A percentile compares a stretch with the other conserved stretches of the same genome.
These are phyloP conservation scores for Circaetus cinerascens DNA, from an alignment of 2,113 vertebrate species.

Conservation along the genomic window DNA sequence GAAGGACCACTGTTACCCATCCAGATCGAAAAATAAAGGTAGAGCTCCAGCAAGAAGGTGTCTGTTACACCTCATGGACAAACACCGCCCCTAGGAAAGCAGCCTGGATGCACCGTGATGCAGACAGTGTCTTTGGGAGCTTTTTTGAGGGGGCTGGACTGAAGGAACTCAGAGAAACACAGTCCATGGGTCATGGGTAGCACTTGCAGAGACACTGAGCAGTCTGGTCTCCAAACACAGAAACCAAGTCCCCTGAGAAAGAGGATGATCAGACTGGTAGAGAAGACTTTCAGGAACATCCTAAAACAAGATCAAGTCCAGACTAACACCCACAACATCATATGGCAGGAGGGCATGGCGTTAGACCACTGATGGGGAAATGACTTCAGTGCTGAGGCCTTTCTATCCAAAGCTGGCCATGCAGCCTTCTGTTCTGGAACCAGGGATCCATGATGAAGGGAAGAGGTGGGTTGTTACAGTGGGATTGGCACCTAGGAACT, in stretches of 20 bases:
- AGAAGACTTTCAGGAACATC: neutral
- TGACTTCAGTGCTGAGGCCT: accelerated
- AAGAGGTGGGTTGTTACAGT: neutral
- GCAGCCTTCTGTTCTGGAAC: neutral
- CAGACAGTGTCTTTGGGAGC: neutral
- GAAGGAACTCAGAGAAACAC: neutral
- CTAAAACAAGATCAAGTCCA: neutral
- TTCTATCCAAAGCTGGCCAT: neutral
- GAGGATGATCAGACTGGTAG: neutral
- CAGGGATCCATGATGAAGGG: neutral
- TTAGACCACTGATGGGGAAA: neutral
- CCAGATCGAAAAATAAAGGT: neutral
- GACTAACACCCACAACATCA: neutral
- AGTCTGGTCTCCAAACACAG: neutral
- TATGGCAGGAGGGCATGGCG: neutral
- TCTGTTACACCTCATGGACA: neutral
- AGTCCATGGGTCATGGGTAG: accelerated
- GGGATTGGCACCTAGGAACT: neutral
- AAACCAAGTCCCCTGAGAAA: neutral
- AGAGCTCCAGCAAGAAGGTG: neutral
- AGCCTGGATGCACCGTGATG: neutral
- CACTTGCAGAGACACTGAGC: neutral
- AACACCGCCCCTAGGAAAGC: neutral
- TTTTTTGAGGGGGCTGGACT: neutral
- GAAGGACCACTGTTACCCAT: neutral